Conservation (phyloP, 2,113 vertebrate species). For the Lathamus discolor region DNA sequence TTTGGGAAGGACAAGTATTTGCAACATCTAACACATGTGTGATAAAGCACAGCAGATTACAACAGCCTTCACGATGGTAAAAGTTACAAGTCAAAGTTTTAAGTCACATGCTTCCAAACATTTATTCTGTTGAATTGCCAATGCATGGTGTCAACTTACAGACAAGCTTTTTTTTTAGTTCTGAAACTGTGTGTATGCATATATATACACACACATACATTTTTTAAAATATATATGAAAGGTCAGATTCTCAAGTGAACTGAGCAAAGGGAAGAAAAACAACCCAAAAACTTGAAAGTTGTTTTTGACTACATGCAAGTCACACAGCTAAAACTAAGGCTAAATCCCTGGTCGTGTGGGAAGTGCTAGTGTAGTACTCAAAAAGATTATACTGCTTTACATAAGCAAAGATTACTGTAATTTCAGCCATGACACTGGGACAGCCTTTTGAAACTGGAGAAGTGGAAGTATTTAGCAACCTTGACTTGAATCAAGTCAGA, state of each 20-base stretch:
- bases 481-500: not conserved
- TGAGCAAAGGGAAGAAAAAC: not conserved
- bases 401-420: not conserved
- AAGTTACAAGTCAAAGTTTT: not conserved
- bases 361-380: conserved; percentile 10
- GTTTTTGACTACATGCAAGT: not conserved
- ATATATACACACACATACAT: rapidly evolving
- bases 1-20: not conserved
- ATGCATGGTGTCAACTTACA: not conserved
- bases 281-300: not conserved
- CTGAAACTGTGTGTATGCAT: not conserved
- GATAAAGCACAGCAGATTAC: not conserved
- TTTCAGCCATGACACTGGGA: not conserved
- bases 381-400: not conserved
- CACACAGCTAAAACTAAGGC: conserved; percentile 5
- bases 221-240: not conserved
- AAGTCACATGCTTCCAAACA: not conserved
- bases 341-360: conserved; percentile 11
- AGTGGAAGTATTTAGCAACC: not conserved
- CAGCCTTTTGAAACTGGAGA: not conserved
- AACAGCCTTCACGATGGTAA: not conserved
- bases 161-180: not conserved
- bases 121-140: not conserved
- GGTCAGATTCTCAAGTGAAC: not conserved
- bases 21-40: not conserved